Percentiles rank a stretch among this genome's conserved stretches.
These are phyloP conservation scores for Passerina amoena DNA, from an alignment of 2,113 vertebrate genomes.

Conservation along the genomic window DNA sequence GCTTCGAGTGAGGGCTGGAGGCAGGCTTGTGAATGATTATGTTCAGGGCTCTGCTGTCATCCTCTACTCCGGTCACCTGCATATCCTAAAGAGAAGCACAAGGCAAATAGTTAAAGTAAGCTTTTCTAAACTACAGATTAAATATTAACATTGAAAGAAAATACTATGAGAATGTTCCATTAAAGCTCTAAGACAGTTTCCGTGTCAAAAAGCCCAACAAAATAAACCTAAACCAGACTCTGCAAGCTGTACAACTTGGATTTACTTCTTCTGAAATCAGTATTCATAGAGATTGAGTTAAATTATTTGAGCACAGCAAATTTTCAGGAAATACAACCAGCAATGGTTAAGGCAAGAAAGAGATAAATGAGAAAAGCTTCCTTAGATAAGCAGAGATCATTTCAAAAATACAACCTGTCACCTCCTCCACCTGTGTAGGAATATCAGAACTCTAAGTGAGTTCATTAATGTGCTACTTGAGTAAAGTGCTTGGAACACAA, in stretches of 20 bases:
- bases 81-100: conserved; percentile 83
- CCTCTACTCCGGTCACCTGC: conserved; percentile 97
- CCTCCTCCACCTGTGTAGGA: not conserved
- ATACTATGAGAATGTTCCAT: not conserved
- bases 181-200: not conserved
- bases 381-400: not conserved
- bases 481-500: not conserved
- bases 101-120: not conserved
- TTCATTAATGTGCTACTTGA: not conserved
- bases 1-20: conserved; percentile 94
- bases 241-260: not conserved
- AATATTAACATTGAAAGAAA: not conserved
- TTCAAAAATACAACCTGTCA: not conserved
- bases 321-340: not conserved
- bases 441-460: not conserved
- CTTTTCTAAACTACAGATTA: not conserved
- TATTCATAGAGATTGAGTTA: not conserved
- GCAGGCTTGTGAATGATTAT: conserved; percentile 96
- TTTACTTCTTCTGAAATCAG: not conserved
- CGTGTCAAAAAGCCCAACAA: accelerated
- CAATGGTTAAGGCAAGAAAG: not conserved
- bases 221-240: not conserved
- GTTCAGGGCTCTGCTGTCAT: conserved; percentile 94
- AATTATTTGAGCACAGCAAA: not conserved
- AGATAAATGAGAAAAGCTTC: not conserved